Base-by-base conservation (phyloP, 2,113 vertebrate genomes). In the Tragelaphus scriptus region DNA sequence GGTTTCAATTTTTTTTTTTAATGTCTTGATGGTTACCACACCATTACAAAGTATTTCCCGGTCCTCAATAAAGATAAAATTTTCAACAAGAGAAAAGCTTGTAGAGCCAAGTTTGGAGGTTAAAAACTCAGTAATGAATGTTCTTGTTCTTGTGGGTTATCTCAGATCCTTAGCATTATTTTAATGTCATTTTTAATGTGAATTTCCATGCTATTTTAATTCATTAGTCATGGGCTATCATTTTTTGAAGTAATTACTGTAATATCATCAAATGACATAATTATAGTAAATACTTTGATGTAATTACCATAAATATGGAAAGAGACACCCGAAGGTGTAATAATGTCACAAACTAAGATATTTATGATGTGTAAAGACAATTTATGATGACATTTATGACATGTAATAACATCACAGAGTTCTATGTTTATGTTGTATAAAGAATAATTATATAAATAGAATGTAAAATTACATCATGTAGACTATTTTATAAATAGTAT, bases 231-330 rank as follows among this genome's bases (percentile, higher is more conserved):
- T 98, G 98, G 98, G 90, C 98, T 99, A 99, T 99, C 98, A 99
- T 99, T 99, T 99, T 99, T 99, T 25, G 23, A 98, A 99, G 98
- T 99, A 99, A 99, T 99, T 99, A 99, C 99, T 98, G 98, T 99
- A 99, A 99, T 99, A 99, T 99, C 98, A 99, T 99, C 98, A 99
- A 99, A 99, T 99, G 98, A 99, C 99, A 99, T 99, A 98, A 99
- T 99, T 99, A 98, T 98, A 99, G 98, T 99, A 99, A 99, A 99
- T 99, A 99, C 98, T 99, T 99, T 98, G 98, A 99, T 98, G 98
- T 98, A 99, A 99, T 99, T 99, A 98, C 97, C 98, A 99, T 98
- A 99, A 99, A 97, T 98, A 99, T 96, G 98, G 98, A 98, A 99
- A 98, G 98, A 98, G 98, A 98, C 98, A 99, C 98, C 98, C 98